Evolutionary conservation across 2,113 vertebrate genomes (phyloP).

Genomic region (Campylomormyrus numenius): DNA sequence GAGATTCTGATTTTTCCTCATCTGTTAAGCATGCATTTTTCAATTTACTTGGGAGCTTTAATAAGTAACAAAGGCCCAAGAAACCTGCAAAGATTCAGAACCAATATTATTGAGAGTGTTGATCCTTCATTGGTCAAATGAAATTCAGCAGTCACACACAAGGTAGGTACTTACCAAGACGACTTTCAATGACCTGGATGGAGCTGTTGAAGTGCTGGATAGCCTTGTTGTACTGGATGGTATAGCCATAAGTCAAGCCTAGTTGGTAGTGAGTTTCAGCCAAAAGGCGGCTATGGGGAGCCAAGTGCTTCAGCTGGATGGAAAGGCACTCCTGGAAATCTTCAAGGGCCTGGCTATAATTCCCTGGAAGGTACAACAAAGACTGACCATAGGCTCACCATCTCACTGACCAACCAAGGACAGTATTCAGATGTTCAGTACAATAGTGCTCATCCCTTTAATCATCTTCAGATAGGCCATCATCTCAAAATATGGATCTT

Average conservation of each 20-base stretch:
- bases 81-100: background rate
- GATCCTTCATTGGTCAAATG: background rate
- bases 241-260: constrained; percentile 75
- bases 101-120: background rate
- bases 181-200: constrained; percentile 77
- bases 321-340: constrained; percentile 86
- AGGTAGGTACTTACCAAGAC: constrained; percentile 66
- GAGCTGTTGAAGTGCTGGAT: constrained; percentile 76
- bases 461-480: background rate
- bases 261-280: constrained; percentile 92
- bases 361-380: constrained; percentile 59
- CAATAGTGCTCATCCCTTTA: background rate
- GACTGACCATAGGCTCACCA: background rate
- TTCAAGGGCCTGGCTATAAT: constrained; percentile 81
- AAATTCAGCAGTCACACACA: background rate
- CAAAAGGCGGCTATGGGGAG: constrained; percentile 78
- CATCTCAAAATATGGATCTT: background rate
- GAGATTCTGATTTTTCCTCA: background rate
- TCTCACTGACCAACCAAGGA: background rate
- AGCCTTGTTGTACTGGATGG: constrained; percentile 68
- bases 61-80: background rate
- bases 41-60: background rate
- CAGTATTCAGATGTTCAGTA: background rate
- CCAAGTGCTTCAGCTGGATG: constrained; percentile 81
- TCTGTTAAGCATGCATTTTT: background rate